These are phyloP conservation scores for Equus przewalskii DNA, from an alignment of 2,113 vertebrate species.

Conservation along the genomic window DNA sequence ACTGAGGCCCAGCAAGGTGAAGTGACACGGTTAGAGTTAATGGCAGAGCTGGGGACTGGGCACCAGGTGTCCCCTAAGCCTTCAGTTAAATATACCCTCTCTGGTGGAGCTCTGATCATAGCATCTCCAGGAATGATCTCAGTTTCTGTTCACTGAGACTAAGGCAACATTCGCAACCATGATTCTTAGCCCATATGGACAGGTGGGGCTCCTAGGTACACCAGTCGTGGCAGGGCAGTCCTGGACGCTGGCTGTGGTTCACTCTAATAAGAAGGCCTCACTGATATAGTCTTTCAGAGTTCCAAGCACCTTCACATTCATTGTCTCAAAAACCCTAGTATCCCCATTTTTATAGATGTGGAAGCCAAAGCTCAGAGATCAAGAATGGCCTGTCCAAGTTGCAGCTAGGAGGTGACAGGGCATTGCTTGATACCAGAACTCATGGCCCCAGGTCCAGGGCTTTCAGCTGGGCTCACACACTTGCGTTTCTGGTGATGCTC, in stretches of 20 bases:
- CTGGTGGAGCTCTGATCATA: not conserved
- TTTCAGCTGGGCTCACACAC: not conserved
- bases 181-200: not conserved
- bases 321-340: not conserved
- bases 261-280: not conserved
- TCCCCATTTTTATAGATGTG: not conserved
- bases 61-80: not conserved
- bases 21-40: not conserved
- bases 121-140: not conserved
- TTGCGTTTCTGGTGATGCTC: not conserved
- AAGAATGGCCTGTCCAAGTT: not conserved
- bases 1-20: not conserved
- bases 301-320: not conserved
- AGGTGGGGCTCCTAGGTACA: too few species aligned
- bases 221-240: not conserved
- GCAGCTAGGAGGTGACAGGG: not conserved
- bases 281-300: not conserved
- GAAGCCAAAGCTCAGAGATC: not conserved
- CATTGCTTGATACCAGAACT: not conserved
- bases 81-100: not conserved
- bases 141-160: not conserved
- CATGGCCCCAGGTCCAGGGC: not conserved
- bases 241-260: not conserved
- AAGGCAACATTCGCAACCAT: not conserved
- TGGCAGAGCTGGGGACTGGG: not conserved